Percentiles rank a stretch among this genome's conserved stretches.
Conservation (phyloP, 2,113 vertebrate genomes). For the Diphyllodes magnificus region DNA sequence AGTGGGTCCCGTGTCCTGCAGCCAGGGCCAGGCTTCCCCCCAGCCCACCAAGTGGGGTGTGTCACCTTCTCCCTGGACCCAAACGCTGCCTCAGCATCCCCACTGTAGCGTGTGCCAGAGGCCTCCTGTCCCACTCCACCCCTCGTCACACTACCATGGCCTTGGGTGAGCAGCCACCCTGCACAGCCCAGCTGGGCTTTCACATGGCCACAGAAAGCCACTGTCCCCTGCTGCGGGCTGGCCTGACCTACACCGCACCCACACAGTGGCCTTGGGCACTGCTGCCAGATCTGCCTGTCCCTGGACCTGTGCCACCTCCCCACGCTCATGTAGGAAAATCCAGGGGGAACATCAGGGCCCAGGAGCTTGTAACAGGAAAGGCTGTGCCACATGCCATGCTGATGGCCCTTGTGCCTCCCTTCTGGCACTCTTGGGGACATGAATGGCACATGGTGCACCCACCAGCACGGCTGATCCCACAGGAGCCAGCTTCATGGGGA, state of each 20-base stretch:
- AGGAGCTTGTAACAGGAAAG: too few relatives aligned
- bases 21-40: neutral
- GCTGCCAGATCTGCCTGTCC: neutral
- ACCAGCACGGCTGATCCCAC: rapidly evolving
- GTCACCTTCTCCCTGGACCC: neutral
- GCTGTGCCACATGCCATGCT: rapidly evolving
- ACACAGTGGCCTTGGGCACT: neutral
- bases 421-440: rapidly evolving
- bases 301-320: neutral
- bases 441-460: neutral
- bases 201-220: neutral
- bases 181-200: neutral
- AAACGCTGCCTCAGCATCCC: neutral
- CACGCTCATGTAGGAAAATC: rapidly evolving
- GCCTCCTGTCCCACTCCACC: too few relatives aligned
- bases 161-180: neutral
- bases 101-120: rapidly evolving
- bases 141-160: rapidly evolving
- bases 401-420: rapidly evolving
- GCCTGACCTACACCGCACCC: neutral
- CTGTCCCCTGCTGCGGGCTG: neutral
- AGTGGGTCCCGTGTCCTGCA: rapidly evolving
- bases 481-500: neutral
- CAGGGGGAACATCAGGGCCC: neutral
- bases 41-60: rapidly evolving